phyloP scores from a whole-genome alignment of 2,113 vertebrate genomes.

The Aramus guarauna region DNA sequence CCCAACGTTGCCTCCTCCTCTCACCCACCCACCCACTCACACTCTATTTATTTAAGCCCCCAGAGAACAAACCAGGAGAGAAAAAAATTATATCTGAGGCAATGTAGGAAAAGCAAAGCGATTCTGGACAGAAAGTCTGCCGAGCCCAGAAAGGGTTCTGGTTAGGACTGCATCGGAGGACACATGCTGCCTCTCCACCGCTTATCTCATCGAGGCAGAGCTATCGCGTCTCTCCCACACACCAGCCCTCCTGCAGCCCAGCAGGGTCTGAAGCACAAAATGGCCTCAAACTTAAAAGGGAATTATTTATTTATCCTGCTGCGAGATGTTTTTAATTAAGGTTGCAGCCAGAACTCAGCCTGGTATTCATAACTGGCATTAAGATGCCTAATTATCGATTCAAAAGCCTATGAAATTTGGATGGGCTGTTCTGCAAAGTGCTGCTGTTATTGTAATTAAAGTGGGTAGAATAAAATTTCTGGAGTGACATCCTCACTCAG shows the following conservation, averaged over 20 bases:
- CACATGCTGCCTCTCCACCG: not conserved
- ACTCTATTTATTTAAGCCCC: not conserved
- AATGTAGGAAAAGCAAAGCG: not conserved
- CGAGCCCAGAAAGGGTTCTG: not conserved
- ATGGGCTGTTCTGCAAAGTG: conserved; percentile 4
- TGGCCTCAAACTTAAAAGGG: conserved; percentile 38
- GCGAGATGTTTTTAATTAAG: conserved; percentile 14
- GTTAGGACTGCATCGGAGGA: not conserved
- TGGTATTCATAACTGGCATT: not conserved
- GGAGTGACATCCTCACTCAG: fast-evolving
- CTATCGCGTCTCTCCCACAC: conserved; percentile 23
- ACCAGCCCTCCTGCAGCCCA: conserved; percentile 5
- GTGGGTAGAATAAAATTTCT: not conserved
- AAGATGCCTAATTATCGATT: not conserved
- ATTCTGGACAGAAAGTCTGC: not conserved
- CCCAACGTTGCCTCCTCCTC: not conserved
- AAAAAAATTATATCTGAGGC: not conserved
- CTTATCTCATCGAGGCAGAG: conserved; percentile 25
- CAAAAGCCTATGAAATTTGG: not conserved
- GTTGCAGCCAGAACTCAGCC: conserved; percentile 1
- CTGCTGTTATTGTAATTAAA: not conserved
- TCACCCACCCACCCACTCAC: not conserved
- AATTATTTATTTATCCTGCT: conserved; percentile 60
- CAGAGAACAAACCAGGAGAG: not conserved
- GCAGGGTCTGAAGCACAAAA: conserved; percentile 11